These are phyloP conservation scores for Helarctos malayanus DNA, from an alignment of 2,797 vertebrate genomes.

Conservation along the genomic window DNA sequence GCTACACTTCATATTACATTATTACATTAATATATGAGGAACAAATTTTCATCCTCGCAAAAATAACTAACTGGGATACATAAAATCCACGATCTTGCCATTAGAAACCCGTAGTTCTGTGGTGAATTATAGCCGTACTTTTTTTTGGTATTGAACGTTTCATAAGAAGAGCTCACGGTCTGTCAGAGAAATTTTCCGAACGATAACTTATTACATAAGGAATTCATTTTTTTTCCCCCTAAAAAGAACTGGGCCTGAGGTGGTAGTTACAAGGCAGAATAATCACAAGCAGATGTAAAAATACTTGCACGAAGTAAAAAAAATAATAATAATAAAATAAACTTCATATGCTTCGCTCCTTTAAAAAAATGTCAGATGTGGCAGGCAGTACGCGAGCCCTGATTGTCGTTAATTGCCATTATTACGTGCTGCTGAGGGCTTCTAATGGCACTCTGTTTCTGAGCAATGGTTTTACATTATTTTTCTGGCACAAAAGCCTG, in stretches of 20 bases:
- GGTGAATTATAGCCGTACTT: slow-evolving; percentile 57
- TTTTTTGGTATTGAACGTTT: slow-evolving; percentile 70
- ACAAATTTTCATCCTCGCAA: slow-evolving; percentile 62
- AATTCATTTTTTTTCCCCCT: slow-evolving; percentile 75
- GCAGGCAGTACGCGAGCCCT: slow-evolving; percentile 15
- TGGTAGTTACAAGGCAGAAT: slow-evolving; percentile 81
- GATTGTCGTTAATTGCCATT: slow-evolving; percentile 76
- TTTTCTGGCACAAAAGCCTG: slow-evolving; percentile 76
- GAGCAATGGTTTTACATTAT: slow-evolving; percentile 69
- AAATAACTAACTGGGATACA: slow-evolving; percentile 21
- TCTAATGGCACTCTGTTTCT: slow-evolving; percentile 16
- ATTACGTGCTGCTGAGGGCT: slow-evolving; percentile 61
- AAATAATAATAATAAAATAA: slow-evolving; percentile 76
- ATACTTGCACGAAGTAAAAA: slow-evolving; percentile 70
- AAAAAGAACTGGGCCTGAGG: slow-evolving; percentile 77
- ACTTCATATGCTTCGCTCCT: slow-evolving; percentile 71
- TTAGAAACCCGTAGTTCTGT: slow-evolving; percentile 62
- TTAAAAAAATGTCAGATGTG: slow-evolving; percentile 68
- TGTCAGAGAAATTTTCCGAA: slow-evolving; percentile 83
- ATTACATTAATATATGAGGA: slow-evolving; percentile 47
- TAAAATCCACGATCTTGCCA: slow-evolving; percentile 41
- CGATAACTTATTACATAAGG: slow-evolving; percentile 85
- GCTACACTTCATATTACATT: slow-evolving; percentile 17
- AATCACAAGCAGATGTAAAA: slow-evolving; percentile 85
- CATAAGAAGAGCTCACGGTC: slow-evolving; percentile 77